Percentiles rank a stretch among this genome's conserved stretches.
phyloP scores from a whole-genome alignment of 2,113 vertebrate species.

The Lycaon pictus region DNA sequence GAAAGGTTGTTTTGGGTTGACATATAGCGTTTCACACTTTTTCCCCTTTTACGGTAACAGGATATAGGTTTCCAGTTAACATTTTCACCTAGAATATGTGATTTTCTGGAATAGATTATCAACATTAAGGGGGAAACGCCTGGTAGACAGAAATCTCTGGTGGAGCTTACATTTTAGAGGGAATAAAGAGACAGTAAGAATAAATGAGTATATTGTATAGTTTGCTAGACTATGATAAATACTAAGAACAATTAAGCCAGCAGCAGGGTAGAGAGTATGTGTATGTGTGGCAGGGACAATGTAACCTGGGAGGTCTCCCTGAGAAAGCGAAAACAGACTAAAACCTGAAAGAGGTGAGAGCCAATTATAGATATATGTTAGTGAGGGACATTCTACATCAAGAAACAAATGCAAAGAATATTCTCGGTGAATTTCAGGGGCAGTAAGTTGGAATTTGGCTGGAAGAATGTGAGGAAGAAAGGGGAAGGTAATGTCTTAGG shows the following conservation, averaged over 20 bases:
- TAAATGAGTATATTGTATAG: background rate
- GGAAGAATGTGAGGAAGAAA: background rate
- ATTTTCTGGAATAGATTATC: background rate
- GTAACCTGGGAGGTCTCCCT: background rate
- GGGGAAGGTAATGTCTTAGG: background rate
- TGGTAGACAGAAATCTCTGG: background rate
- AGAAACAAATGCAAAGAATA: background rate
- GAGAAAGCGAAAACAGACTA: background rate
- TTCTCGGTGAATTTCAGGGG: background rate
- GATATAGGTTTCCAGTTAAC: conserved; percentile 35
- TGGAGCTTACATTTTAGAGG: background rate
- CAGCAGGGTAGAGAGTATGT: background rate
- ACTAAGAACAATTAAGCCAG: background rate
- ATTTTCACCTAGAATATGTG: background rate
- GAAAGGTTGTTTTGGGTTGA: conserved; percentile 19
- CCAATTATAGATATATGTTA: background rate
- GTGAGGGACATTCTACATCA: background rate
- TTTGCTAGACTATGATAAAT: background rate
- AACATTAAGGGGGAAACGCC: background rate
- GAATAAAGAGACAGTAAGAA: background rate
- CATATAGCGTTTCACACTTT: background rate
- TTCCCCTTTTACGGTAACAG: background rate
- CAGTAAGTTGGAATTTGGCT: background rate
- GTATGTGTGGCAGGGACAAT: background rate
- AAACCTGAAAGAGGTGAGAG: background rate